Evolutionary conservation across 2,888 invertebrate species (phyloP), one percentile per base, ranked within the genome.

Genomic region (Xanthia togata): DNA sequence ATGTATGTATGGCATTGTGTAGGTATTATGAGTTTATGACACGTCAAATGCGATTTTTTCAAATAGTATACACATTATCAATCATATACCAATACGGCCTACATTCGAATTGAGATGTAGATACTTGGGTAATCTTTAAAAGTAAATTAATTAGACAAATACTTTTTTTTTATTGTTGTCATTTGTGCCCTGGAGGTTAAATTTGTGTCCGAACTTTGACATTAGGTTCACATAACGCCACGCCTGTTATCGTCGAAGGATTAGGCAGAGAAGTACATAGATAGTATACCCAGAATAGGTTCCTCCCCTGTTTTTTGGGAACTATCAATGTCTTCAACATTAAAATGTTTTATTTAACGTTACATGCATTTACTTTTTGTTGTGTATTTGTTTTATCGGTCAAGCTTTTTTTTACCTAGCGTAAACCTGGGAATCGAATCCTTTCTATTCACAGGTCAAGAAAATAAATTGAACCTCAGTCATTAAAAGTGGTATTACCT

Each of bases 61-160:
- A 14, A 53, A 55, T 31, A 73, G n/a, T 72, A 72, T 55, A 41
- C 31, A 41, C 31, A 73, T 55, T 12, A 73, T 55, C n/a, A 41
- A 53, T 72, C 3, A 41, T 73, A n/a, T 31, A 23, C 41, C 50
- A 72, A 72, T 71, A 23, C 20, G 47, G 26, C 76, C 57, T 31
- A 50, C 38, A 76, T 68, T 59, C 11, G 17, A 9, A 41, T 59
- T 31, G 2, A 50, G 20, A 31, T 26, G 11, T 73, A 38, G 11
- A 57, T 35, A 44, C n/a, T 35, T 57, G 17, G 1, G 17, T 17
- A 65, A 77, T 57, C 1, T 57, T 68, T 47, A 38, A 67, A 67
- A 65, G 26, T 47, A 76, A 65, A 57, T 76, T 65, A 4, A 2
- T 59, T 38, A 20, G 23, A 12, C 20, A 31, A 65, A 65, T n/a